Evolutionary conservation across 2,113 vertebrate species (phyloP).

Genomic region (Redunca redunca): DNA sequence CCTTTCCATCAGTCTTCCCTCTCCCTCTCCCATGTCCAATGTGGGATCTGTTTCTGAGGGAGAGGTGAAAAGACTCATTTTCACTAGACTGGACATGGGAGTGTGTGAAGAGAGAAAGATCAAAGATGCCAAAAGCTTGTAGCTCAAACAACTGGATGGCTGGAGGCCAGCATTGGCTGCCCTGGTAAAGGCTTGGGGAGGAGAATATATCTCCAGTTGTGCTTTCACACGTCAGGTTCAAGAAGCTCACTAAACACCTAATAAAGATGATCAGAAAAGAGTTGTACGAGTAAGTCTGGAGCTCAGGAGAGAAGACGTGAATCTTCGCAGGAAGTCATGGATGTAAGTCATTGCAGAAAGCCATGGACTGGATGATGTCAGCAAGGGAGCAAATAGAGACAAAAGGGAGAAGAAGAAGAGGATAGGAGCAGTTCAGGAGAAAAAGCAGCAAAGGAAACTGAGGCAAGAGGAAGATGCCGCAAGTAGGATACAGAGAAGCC

Average conservation of each 20-base stretch:
- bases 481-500: too few relatives aligned
- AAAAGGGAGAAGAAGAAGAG: background rate
- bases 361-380: background rate
- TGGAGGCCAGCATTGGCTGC: background rate
- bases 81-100: background rate
- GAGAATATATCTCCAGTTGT: background rate
- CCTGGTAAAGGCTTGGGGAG: background rate
- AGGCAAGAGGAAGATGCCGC: background rate
- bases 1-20: background rate
- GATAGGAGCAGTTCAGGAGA: background rate
- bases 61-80: background rate
- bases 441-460: background rate
- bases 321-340: background rate
- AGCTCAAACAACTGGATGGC: background rate
- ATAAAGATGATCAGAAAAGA: background rate
- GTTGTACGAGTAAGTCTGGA: background rate
- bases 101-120: background rate
- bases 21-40: background rate
- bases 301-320: background rate
- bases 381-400: background rate
- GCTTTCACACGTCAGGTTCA: background rate
- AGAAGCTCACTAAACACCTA: background rate
- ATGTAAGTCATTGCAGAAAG: background rate
- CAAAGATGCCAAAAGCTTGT: background rate
- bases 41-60: background rate